phyloP scores from a whole-genome alignment of 2,888 invertebrate species.

The Agriotes lineatus region DNA sequence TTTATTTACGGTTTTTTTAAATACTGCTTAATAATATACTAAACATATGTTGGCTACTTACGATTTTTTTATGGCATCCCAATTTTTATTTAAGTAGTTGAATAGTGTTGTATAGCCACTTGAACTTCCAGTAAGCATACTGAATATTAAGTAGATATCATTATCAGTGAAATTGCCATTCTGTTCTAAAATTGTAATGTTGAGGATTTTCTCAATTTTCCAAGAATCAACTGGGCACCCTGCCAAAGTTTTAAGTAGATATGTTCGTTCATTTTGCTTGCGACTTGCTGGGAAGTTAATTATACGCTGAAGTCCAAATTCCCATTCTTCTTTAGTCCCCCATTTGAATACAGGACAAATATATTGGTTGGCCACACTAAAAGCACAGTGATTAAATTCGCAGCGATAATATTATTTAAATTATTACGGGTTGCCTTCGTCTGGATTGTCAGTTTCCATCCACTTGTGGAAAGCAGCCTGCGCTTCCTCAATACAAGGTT shows the following conservation, averaged over 20 bases:
- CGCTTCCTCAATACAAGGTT: conserved; percentile 82
- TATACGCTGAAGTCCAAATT: conserved; percentile 82
- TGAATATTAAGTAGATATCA: conserved; percentile 81
- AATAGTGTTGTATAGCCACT: conserved; percentile 81
- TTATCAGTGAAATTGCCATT: conserved; percentile 82
- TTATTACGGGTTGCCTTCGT: conserved; percentile 84
- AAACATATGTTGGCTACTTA: too few relatives aligned
- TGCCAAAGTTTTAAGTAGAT: conserved; percentile 81
- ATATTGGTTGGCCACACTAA: conserved; percentile 81
- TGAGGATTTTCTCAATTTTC: conserved; percentile 77
- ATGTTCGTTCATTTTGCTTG: conserved; percentile 81
- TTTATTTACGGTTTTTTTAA: too few relatives aligned
- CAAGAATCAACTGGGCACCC: conserved; percentile 81
- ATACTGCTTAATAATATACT: too few relatives aligned
- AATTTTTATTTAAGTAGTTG: conserved; percentile 78
- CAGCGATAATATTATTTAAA: too few relatives aligned
- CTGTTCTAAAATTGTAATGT: conserved; percentile 77
- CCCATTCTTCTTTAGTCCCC: conserved; percentile 85
- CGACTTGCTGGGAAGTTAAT: conserved; percentile 80
- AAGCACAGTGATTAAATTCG: too few relatives aligned
- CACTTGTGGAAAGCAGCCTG: conserved; percentile 79
- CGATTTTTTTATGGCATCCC: conserved; percentile 77
- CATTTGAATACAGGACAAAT: conserved; percentile 87
- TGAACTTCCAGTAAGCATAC: conserved; percentile 79
- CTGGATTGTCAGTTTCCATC: conserved; percentile 81